Base-by-base conservation (phyloP, 2,888 invertebrate genomes). In the Euphydryas editha region DNA sequence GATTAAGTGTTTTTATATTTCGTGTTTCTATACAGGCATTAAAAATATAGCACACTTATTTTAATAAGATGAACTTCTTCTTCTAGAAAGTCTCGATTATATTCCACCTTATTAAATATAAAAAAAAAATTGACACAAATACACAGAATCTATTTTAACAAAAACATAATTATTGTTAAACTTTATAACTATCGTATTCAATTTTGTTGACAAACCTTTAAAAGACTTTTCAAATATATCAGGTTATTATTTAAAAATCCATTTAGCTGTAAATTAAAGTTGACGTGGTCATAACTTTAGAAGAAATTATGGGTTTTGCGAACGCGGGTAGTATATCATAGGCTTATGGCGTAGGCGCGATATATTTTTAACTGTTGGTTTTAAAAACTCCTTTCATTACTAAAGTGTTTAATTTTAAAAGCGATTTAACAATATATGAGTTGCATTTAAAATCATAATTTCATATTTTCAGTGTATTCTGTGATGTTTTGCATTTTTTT, bases 261-360 rank as follows among this genome's bases (percentile, higher is more conserved):
- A 15, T 46, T 47, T 17, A 5, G 39, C 21, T 24, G 42, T 42
- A 59, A 51, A 54, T 56, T 21, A 17, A 62, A 21, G n/a, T 21
- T 7, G 36, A 56, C 37, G 30, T 10, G 24, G 6, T 39, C 57
- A 57, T 57, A 56, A 47, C 37, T 62, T 54, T 13, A n/a, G 17
- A 20, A n/a, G n/a, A 62, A 56, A 62, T 46, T n/a, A 56, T 56
- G 55, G 55, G 3, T 46, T 37, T 62, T n/a, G 44, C 36, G 44
- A 30, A 46, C 21, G 46, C 44, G n/a, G 2, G 46, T 20, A 36
- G 36, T 47, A 62, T 20, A 21, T 56, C 20, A 62, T 46, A 17
- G 17, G 44, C 60, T n/a, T 17, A 5, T 4, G 20, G 62, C 62
- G 56, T 62, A 36, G 62, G 56, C 62, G 56, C 37, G 21, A n/a